Percentiles rank a stretch among this genome's conserved stretches.
Conservation (phyloP, 64 coral and sea anemone species). For the Astreopora myriophthalma region DNA sequence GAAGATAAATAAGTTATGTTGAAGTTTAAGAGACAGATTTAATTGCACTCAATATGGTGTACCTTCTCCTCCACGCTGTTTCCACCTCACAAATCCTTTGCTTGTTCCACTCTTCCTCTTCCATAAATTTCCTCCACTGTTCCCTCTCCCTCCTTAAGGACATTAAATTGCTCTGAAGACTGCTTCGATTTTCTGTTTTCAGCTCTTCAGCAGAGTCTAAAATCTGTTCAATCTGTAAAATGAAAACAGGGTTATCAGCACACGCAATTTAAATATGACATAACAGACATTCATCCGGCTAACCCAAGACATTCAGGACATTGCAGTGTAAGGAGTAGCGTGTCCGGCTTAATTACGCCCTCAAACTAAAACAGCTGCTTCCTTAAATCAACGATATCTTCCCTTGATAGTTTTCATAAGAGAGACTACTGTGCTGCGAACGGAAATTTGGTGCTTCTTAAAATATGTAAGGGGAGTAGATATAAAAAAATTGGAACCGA, state of each 20-base stretch:
- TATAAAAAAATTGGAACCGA: neutral
- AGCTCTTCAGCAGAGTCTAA: slow-evolving; percentile 4
- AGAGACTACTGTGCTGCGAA: no score
- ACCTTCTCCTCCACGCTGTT: slow-evolving; percentile 31
- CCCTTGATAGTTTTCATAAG: neutral
- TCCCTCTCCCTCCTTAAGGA: slow-evolving; percentile 3
- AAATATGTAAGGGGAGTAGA: neutral
- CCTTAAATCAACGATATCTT: neutral
- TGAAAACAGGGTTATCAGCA: neutral
- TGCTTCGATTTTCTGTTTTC: neutral
- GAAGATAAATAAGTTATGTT: no score
- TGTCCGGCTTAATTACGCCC: neutral
- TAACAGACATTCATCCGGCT: neutral
- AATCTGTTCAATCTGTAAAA: slow-evolving; percentile 19
- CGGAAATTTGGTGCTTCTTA: neutral
- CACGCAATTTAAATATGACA: no score
- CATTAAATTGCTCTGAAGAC: neutral
- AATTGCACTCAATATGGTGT: neutral
- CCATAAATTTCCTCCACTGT: slow-evolving; percentile 4
- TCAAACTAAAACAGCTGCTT: neutral
- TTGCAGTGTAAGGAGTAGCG: neutral
- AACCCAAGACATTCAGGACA: neutral
- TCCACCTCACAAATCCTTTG: neutral
- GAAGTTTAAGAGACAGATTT: neutral
- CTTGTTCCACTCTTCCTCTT: slow-evolving; percentile 8